These are phyloP conservation scores for Macropis europaea DNA, from an alignment of 2,888 invertebrate genomes.

Conservation along the genomic window DNA sequence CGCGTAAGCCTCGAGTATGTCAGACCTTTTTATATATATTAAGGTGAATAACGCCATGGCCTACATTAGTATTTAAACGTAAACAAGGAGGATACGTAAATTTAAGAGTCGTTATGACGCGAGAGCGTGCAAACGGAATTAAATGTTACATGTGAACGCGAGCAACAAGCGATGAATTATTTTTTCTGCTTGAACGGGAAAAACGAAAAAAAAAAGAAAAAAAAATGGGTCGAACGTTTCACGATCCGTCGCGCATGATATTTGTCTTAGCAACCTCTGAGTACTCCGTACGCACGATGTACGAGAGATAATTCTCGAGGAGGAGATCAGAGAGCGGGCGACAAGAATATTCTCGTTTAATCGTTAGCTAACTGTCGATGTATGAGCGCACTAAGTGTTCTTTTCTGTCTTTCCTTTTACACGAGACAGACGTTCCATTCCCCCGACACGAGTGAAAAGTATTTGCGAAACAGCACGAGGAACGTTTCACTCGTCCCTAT, in stretches of 20 bases:
- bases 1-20: slow-evolving; percentile 34
- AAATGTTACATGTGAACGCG: slow-evolving; percentile 48
- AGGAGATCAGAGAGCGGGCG: not conserved
- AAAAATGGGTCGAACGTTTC: slow-evolving; percentile 15
- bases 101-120: slow-evolving; percentile 21
- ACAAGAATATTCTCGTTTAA: not conserved
- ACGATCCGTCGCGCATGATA: slow-evolving; percentile 17
- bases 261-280: slow-evolving; percentile 20
- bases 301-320: not conserved
- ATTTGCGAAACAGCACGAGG: not conserved
- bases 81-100: slow-evolving; percentile 28
- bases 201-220: too few species aligned
- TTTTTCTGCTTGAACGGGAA: slow-evolving; percentile 31
- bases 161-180: slow-evolving; percentile 21
- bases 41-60: slow-evolving; percentile 71
- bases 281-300: slow-evolving; percentile 1
- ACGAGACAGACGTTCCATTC: not conserved
- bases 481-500: not conserved
- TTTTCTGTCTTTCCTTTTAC: not conserved
- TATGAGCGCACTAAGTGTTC: not conserved
- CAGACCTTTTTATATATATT: slow-evolving; percentile 64
- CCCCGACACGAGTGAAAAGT: not conserved
- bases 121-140: slow-evolving; percentile 42
- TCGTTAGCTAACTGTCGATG: not conserved
- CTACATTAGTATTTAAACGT: slow-evolving; percentile 73